Evolutionary conservation across 1,140 invertebrate genomes (phyloP).

Genomic region (Orius insidiosus): DNA sequence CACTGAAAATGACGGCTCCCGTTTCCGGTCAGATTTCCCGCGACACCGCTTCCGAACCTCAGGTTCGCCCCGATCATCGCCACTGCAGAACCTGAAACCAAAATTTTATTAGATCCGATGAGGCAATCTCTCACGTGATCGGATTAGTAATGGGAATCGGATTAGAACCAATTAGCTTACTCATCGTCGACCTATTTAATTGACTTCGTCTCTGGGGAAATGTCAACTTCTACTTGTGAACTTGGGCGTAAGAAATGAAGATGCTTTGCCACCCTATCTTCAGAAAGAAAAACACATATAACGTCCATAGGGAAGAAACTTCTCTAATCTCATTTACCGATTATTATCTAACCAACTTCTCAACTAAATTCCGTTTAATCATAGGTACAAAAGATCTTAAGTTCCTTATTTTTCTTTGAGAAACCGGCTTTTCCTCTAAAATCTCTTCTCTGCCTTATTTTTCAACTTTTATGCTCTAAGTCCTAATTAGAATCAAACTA

Average conservation of each 20-base stretch:
- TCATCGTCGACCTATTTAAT: background rate
- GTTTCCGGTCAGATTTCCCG: slow-evolving; percentile 44
- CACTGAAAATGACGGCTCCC: slow-evolving; percentile 52
- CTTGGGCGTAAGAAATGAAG: background rate
- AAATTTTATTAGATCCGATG: background rate
- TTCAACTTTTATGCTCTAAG: too few relatives aligned
- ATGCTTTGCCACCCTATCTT: background rate
- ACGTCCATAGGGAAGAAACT: too few relatives aligned
- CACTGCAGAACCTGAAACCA: slow-evolving; percentile 38
- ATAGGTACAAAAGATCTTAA: too few relatives aligned
- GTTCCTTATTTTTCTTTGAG: too few relatives aligned
- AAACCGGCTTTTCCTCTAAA: too few relatives aligned
- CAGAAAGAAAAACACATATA: background rate
- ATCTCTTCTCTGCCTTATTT: too few relatives aligned
- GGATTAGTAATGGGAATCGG: slow-evolving; percentile 1
- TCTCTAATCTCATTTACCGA: too few relatives aligned
- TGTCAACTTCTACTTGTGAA: background rate
- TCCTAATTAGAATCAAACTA: too few relatives aligned
- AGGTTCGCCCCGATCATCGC: slow-evolving; percentile 62
- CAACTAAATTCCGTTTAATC: too few relatives aligned
- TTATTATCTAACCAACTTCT: too few relatives aligned
- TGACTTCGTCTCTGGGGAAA: background rate
- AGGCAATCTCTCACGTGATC: background rate
- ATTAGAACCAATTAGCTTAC: background rate
- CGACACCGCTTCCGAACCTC: slow-evolving; percentile 45